phyloP scores from a whole-genome alignment of 2,888 invertebrate species.

The Apoda limacodes region DNA sequence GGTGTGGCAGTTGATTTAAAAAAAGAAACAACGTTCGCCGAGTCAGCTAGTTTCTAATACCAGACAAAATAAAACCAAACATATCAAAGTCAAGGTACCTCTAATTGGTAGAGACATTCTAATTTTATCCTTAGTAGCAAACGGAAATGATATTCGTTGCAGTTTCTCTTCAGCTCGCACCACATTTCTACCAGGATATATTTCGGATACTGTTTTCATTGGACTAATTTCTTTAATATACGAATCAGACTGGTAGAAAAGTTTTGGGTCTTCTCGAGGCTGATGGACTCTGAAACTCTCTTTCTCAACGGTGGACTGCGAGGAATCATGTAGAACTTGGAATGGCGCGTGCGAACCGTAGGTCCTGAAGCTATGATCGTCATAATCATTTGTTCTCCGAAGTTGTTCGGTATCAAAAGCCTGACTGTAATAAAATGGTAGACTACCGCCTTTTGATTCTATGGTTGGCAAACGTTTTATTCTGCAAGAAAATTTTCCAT shows the following conservation, averaged over 20 bases:
- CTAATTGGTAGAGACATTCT: no score
- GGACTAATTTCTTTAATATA: slow-evolving; percentile 48
- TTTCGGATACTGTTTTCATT: slow-evolving; percentile 38
- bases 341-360: slow-evolving; percentile 29
- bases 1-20: no score
- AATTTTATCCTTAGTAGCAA: no score
- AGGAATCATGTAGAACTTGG: slow-evolving; percentile 30
- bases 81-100: no score
- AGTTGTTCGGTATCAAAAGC: slow-evolving; percentile 24
- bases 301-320: slow-evolving; percentile 29
- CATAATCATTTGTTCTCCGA: slow-evolving; percentile 42
- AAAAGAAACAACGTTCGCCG: no score
- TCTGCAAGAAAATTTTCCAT: slow-evolving; percentile 28
- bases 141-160: neutral
- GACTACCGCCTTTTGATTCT: slow-evolving; percentile 14
- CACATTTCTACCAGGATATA: slow-evolving; percentile 45
- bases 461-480: slow-evolving; percentile 31
- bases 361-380: slow-evolving; percentile 47
- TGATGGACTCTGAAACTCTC: slow-evolving; percentile 35
- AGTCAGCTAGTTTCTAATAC: no score
- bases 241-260: slow-evolving; percentile 55
- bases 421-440: slow-evolving; percentile 18
- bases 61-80: no score
- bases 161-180: slow-evolving; percentile 29
- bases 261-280: slow-evolving; percentile 52